phyloP scores from a whole-genome alignment of 2,888 invertebrate species.

The Melikaiella ostensackeni region DNA sequence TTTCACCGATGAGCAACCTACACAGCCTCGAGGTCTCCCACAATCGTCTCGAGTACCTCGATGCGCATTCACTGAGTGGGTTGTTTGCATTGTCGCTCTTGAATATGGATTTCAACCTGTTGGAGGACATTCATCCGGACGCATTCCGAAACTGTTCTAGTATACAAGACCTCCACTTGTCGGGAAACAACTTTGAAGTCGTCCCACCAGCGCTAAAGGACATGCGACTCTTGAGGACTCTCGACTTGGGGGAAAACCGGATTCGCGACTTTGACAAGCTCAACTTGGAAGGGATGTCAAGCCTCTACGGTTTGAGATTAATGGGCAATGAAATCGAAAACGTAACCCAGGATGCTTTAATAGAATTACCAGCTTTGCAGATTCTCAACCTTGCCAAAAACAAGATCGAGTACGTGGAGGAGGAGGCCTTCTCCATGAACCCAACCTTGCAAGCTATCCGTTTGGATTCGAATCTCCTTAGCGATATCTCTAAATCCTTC shows the following conservation, averaged over 20 bases:
- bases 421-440: conserved; percentile 89
- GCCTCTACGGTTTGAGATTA: conserved; percentile 91
- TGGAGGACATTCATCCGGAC: conserved; percentile 90
- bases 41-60: conserved; percentile 90
- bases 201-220: conserved; percentile 90
- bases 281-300: conserved; percentile 90
- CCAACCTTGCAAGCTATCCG: conserved; percentile 90
- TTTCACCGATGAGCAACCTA: conserved; percentile 93
- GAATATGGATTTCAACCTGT: conserved; percentile 90
- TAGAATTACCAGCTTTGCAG: conserved; percentile 88
- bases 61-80: conserved; percentile 92
- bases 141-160: conserved; percentile 95
- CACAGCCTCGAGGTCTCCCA: conserved; percentile 92
- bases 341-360: conserved; percentile 88
- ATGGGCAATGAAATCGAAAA: conserved; percentile 93
- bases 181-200: conserved; percentile 89
- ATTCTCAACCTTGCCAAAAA: conserved; percentile 94
- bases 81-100: conserved; percentile 91
- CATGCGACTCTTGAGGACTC: conserved; percentile 90
- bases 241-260: conserved; percentile 95
- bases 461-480: conserved; percentile 90
- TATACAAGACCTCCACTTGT: conserved; percentile 92
- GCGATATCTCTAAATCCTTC: conserved; percentile 90
- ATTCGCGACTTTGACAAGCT: conserved; percentile 89
- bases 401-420: conserved; percentile 87